Base-by-base conservation (phyloP, 2,888 invertebrate genomes). In the Limnephilus auricula region DNA sequence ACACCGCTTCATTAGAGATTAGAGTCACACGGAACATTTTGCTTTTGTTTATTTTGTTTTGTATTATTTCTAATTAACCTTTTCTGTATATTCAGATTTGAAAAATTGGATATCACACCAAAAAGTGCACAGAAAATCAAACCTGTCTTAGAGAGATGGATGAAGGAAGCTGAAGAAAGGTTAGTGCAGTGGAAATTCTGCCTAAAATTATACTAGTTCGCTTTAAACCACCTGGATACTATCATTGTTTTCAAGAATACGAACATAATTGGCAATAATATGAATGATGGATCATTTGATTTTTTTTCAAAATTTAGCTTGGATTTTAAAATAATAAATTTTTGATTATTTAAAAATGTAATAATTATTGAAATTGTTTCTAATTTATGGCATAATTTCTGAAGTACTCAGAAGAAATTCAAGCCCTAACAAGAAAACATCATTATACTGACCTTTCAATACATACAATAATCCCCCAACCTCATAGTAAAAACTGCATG, bases 121-220 rank as follows among this genome's bases (percentile, higher is more conserved):
- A 99, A 99, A 97, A 99, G 99, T 97, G 99, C 99, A 94, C 99
- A 99, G 97, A 99, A 99, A 97, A 99, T 99, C 95, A 99, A 99
- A 96, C 99, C 99, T 94, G 99, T 99, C 94, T 97, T 99, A 95
- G 99, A 99, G 96, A 97, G 98, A 95, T 99, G 99, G 99, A 99
- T 99, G 99, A 98, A 98, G 95, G 99, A 99, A 96, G 99, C 99
- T 90, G 99, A 99, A 96, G 99, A 99, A 96, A 98, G 99, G 98
- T 99, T 95, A 95, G 96, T 95, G 93, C 86, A 85, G 84, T 79
- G 80, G 80, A 89, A 89, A 85, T 90, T 90, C 90, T 82, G 90
- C 90, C 83, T 65, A 90, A 90, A 90, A 83, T 90, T 65, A 89
- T 88, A 88, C 32, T 34, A 78, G 32, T 18, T 88, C 34, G 87